Conservation (phyloP, 2,113 vertebrate species). For the Dipodomys stephensi region DNA sequence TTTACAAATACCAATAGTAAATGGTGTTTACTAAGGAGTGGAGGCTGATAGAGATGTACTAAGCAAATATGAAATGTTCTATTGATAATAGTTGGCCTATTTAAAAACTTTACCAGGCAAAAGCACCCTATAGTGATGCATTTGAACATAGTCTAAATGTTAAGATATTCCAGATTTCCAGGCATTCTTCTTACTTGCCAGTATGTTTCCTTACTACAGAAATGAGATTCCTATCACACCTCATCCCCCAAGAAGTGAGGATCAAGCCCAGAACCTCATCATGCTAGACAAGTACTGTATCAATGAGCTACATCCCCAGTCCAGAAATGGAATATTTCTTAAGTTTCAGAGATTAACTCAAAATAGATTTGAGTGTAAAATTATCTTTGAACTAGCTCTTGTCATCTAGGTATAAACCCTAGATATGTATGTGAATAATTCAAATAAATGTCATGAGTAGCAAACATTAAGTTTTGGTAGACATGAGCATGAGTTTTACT, state of each 20-base stretch:
- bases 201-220: background rate
- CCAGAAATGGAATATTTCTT: background rate
- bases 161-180: background rate
- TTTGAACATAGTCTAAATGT: background rate
- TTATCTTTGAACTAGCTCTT: constrained; percentile 30
- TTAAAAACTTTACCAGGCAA: background rate
- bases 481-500: background rate
- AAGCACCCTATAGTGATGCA: background rate
- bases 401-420: background rate
- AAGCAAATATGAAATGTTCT: constrained; percentile 36
- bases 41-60: background rate
- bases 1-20: background rate
- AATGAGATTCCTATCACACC: background rate
- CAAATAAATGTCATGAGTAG: background rate
- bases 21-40: constrained; percentile 20
- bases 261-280: background rate
- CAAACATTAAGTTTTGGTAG: background rate
- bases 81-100: constrained; percentile 6
- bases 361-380: constrained; percentile 26
- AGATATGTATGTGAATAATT: background rate
- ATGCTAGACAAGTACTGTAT: background rate
- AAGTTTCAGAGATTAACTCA: constrained; percentile 14
- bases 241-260: background rate
- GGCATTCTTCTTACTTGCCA: constrained; percentile 18
- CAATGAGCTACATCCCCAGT: background rate